Evolutionary conservation across 1,140 invertebrate species (phyloP), one percentile per base, ranked within the genome.

Genomic region (Amphibalanus amphitrite): DNA sequence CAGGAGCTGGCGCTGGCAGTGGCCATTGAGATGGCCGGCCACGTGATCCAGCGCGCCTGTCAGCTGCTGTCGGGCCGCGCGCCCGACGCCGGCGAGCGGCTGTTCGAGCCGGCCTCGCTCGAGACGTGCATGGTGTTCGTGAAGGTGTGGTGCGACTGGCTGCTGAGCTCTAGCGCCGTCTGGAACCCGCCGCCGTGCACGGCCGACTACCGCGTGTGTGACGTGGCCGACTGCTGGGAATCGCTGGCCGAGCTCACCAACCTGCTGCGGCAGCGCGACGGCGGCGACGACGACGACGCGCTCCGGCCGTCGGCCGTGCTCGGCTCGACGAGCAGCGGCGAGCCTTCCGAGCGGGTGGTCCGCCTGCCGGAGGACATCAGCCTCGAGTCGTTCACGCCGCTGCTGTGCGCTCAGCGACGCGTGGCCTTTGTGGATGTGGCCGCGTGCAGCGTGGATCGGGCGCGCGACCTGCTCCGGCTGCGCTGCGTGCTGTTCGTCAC

Each of bases 121-220:
- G 65, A 67, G 28, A 67, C 65, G 20, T 67, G 65, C n/a, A 67
- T 67, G 23, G 65, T 67, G 10, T 67, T 28, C 65, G 10, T 67
- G 23, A 67, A 67, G 86, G 86, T 91, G 73, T 94, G 91, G 90
- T 90, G 89, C 78, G 91, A 95, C 79, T 94, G 91, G 92, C 89
- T 94, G 87, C 83, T 91, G 67, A 90, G 89, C 78, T 90, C 93
- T 78, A 87, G 86, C 75, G 82, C 84, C 29, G 83, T 92, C 59
- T 94, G 91, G 91, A 91, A 92, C 82, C 91, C 91, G 33, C 90
- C 90, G 38, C 91, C 91, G 64, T 86, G 86, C 28, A 88, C 88
- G 72, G 83, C 86, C 69, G 90, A 91, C 65, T 67, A 67, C 65
- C n/a, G n/a, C 3, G 65, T 67, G 3, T 13, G 6, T 8, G 47